Conservation (phyloP, 2,797 vertebrate species). For the Acipenser transmontanus region DNA sequence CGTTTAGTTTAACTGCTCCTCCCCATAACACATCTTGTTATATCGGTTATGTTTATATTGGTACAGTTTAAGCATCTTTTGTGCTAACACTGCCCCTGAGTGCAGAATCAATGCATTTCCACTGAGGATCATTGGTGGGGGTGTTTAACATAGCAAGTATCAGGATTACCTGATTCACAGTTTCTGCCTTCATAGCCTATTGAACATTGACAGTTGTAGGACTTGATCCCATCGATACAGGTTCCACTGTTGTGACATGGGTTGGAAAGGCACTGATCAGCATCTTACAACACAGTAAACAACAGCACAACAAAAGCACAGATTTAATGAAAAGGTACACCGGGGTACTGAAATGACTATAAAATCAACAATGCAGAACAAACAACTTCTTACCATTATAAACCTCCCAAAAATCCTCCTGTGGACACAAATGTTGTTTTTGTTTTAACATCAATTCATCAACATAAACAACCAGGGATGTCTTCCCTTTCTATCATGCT, state of each 20-base stretch:
- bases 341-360: fast-evolving
- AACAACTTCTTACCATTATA: conserved; percentile 54
- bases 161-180: conserved; percentile 55
- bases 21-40: no score
- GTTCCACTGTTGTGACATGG: conserved; percentile 57
- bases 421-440: conserved; percentile 22
- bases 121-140: no score
- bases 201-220: conserved; percentile 54
- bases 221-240: conserved; percentile 47
- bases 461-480: no score
- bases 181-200: conserved; percentile 45
- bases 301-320: neutral
- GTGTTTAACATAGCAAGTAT: no score
- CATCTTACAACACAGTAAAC: conserved; percentile 40
- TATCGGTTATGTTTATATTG: no score
- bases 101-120: no score
- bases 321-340: neutral
- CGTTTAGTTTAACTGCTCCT: no score
- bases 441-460: no score
- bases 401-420: conserved; percentile 56
- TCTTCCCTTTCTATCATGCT: no score
- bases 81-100: no score
- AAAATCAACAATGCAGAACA: neutral
- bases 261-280: conserved; percentile 52
- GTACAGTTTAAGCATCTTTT: no score